Conservation (phyloP, 35 echinoderm and acorn worm species). For the Apostichopus parvimensis region DNA sequence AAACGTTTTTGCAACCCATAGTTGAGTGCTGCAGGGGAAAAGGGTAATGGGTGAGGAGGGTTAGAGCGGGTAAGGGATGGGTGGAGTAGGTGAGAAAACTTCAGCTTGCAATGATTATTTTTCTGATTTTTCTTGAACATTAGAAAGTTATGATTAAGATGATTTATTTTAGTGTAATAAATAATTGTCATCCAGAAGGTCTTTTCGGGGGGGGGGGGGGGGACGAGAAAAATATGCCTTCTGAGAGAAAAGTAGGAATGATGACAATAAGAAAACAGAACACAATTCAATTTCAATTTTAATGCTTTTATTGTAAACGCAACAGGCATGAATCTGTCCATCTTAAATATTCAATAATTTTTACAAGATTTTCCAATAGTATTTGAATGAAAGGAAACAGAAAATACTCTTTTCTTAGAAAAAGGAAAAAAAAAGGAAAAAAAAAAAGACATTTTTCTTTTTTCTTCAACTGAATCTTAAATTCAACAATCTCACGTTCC, state of each 20-base stretch:
- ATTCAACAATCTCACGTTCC: not conserved
- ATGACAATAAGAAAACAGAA: no score
- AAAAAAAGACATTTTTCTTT: not conserved
- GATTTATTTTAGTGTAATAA: no score
- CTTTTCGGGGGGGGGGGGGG: no score
- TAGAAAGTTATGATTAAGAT: no score
- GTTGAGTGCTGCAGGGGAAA: no score
- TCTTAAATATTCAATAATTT: slow-evolving; percentile 45
- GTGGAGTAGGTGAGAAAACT: no score
- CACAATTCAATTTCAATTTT: not conserved
- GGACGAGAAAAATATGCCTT: not conserved
- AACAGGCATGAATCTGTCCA: not conserved
- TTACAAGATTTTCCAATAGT: slow-evolving; percentile 30
- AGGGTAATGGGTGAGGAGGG: no score
- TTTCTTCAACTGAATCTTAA: not conserved
- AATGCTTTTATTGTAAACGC: slow-evolving; percentile 28
- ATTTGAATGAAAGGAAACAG: slow-evolving; percentile 44
- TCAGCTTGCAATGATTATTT: no score
- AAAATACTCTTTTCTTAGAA: slow-evolving; percentile 31
- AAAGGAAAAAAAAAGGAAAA: slow-evolving; percentile 1
- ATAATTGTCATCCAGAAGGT: not conserved
- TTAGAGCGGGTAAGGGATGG: no score
- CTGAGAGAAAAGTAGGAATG: not conserved
- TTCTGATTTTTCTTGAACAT: no score
- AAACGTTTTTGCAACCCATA: no score